phyloP scores from a whole-genome alignment of 2,797 vertebrate genomes.

The Neopelma chrysocephalum region DNA sequence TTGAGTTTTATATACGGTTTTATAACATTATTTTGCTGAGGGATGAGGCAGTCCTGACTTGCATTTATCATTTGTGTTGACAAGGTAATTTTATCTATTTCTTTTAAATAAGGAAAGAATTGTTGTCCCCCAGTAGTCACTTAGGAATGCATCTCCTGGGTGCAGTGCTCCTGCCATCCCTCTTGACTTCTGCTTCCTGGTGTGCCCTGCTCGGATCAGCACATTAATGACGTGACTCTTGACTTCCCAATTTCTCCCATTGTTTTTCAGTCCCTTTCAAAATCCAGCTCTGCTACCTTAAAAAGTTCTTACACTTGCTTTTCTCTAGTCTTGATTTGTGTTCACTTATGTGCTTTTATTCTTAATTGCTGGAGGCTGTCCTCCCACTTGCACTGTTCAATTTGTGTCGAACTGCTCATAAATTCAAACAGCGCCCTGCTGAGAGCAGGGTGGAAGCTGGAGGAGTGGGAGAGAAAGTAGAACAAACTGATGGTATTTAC shows the following conservation, averaged over 20 bases:
- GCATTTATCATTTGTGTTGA: background rate
- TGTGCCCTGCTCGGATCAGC: background rate
- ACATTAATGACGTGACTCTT: background rate
- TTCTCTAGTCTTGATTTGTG: background rate
- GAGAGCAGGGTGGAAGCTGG: background rate
- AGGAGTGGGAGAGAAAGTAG: background rate
- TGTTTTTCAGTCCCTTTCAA: background rate
- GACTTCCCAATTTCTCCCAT: background rate
- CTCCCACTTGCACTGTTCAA: background rate
- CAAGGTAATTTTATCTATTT: background rate
- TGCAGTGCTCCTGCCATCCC: background rate
- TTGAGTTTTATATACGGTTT: background rate
- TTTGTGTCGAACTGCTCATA: slow-evolving; percentile 9
- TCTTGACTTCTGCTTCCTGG: background rate
- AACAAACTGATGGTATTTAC: background rate
- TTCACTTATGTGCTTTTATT: background rate
- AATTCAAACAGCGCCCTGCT: background rate
- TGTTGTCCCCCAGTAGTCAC: background rate
- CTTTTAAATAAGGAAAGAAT: background rate
- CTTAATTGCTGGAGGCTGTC: slow-evolving; percentile 3
- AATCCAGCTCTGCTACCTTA: background rate
- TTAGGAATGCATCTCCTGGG: background rate
- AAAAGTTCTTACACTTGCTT: background rate
- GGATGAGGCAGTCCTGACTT: background rate
- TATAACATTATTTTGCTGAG: background rate